Evolutionary conservation across 1,140 invertebrate genomes (phyloP).

Genomic region (Megathymus violae): DNA sequence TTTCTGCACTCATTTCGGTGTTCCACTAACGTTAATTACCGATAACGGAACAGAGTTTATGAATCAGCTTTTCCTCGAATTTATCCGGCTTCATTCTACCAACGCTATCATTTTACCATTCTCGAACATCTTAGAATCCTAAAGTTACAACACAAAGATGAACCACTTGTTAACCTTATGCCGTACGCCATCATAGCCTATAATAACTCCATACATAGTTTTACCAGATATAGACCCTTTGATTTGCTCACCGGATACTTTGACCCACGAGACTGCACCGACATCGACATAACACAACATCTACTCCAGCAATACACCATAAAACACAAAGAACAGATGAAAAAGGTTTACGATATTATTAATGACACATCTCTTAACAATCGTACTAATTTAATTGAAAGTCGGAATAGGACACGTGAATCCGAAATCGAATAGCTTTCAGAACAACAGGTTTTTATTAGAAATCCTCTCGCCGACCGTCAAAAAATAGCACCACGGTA

Average conservation of each 20-base stretch:
- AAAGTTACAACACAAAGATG: conserved; percentile 37
- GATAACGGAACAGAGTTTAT: conserved; percentile 37
- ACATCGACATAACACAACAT: conserved; percentile 38
- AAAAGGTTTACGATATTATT: conserved; percentile 37
- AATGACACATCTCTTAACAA: conserved; percentile 30
- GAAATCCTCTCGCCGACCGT: conserved; percentile 36
- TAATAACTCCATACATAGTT: conserved; percentile 41
- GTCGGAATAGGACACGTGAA: conserved; percentile 36
- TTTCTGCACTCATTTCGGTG: conserved; percentile 31
- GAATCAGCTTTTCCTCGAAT: conserved; percentile 40
- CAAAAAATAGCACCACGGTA: conserved; percentile 38
- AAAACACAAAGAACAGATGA: conserved; percentile 40
- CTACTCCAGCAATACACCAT: conserved; percentile 40
- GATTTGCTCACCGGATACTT: conserved; percentile 41
- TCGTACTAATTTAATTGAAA: conserved; percentile 30
- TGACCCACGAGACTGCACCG: conserved; percentile 35
- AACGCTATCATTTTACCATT: conserved; percentile 43
- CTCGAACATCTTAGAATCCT: conserved; percentile 44
- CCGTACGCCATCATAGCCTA: conserved; percentile 44
- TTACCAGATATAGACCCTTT: conserved; percentile 38
- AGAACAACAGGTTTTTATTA: conserved; percentile 43
- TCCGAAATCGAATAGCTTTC: conserved; percentile 39
- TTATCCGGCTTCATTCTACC: conserved; percentile 31
- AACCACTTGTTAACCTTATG: conserved; percentile 31
- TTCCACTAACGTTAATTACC: conserved; percentile 31